A percentile compares a stretch with the other conserved stretches of the same genome.
These are phyloP conservation scores for Petrosia ficiformis DNA, from an alignment of 37 sponge, comb jelly and placozoan species.

Conservation along the genomic window DNA sequence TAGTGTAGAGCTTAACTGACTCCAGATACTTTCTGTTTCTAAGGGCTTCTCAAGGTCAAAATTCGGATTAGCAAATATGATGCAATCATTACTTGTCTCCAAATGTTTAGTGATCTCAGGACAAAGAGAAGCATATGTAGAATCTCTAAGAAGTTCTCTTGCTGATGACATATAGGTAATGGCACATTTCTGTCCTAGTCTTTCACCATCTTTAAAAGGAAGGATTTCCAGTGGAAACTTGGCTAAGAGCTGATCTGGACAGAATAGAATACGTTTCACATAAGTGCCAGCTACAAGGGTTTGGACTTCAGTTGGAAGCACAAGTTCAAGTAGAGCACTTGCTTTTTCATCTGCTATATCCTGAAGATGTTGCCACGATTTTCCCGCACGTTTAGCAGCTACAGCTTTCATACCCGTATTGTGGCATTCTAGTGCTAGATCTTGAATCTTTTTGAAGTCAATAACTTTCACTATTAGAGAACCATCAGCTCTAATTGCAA, in stretches of 20 bases:
- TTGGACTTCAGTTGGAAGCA: constrained; percentile 24
- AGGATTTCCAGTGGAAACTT: constrained; percentile 30
- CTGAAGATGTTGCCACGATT: constrained; percentile 15
- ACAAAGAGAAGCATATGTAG: constrained; percentile 4
- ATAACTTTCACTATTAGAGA: constrained; percentile 8
- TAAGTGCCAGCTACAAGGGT: neutral
- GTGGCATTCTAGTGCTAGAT: constrained; percentile 6
- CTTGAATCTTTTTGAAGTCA: constrained; percentile 19
- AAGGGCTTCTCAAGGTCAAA: neutral
- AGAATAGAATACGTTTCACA: constrained; percentile 12
- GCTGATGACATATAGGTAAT: constrained; percentile 22
- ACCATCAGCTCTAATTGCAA: constrained; percentile 5
- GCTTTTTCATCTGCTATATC: constrained; percentile 19
- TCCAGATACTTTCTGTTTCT: neutral
- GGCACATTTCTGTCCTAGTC: constrained; percentile 22
- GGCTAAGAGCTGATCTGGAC: constrained; percentile 23
- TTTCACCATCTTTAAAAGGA: constrained; percentile 10
- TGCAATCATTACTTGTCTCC: constrained; percentile 3
- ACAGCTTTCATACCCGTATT: constrained; percentile 29
- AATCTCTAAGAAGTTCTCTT: constrained; percentile 19
- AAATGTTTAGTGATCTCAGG: neutral
- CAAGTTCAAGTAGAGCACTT: constrained; percentile 3
- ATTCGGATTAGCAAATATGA: constrained; percentile 31
- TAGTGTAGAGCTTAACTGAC: constrained; percentile 1
- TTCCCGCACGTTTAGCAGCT: constrained; percentile 24